A percentile compares a stretch with the other conserved stretches of the same genome.
These are phyloP conservation scores for Apogon talboti DNA, from an alignment of 2,797 vertebrate species.

Conservation along the genomic window DNA sequence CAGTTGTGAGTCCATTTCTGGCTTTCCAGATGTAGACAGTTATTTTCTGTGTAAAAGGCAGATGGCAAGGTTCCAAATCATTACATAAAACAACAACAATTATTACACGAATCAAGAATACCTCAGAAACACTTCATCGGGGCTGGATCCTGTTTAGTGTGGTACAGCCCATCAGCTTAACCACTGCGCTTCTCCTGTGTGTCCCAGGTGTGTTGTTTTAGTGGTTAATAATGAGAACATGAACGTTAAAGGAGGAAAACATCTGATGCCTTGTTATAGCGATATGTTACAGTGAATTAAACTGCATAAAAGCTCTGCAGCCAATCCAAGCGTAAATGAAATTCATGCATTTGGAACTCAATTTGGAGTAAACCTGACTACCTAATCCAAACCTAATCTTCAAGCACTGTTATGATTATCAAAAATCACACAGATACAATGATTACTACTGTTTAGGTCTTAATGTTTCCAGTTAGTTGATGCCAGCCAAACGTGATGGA, in stretches of 20 bases:
- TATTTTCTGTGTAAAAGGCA: constrained; percentile 3
- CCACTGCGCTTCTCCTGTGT: background rate
- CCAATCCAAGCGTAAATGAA: too few relatives aligned
- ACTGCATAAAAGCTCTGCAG: background rate
- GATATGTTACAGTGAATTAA: constrained; percentile 4
- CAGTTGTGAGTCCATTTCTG: background rate
- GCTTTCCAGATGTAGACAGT: background rate
- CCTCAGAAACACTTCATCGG: too few relatives aligned
- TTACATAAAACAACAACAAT: too few relatives aligned
- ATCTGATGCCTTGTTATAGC: constrained; percentile 1
- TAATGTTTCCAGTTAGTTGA: background rate
- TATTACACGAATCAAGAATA: too few relatives aligned
- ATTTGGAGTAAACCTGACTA: background rate
- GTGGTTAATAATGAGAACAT: constrained; percentile 6
- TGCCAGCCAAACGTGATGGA: background rate
- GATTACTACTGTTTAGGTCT: background rate
- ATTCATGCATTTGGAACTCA: too few relatives aligned
- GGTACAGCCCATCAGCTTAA: constrained; percentile 7
- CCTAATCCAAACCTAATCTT: background rate
- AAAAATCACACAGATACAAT: background rate
- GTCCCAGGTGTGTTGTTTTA: constrained; percentile 8
- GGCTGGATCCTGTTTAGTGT: constrained; percentile 4
- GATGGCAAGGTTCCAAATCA: background rate
- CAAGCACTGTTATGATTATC: background rate
- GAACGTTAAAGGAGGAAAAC: background rate